A percentile compares a stretch with the other conserved stretches of the same genome.
Evolutionary conservation across 2,888 invertebrate species (phyloP).

Genomic region (Troides aeacus): DNA sequence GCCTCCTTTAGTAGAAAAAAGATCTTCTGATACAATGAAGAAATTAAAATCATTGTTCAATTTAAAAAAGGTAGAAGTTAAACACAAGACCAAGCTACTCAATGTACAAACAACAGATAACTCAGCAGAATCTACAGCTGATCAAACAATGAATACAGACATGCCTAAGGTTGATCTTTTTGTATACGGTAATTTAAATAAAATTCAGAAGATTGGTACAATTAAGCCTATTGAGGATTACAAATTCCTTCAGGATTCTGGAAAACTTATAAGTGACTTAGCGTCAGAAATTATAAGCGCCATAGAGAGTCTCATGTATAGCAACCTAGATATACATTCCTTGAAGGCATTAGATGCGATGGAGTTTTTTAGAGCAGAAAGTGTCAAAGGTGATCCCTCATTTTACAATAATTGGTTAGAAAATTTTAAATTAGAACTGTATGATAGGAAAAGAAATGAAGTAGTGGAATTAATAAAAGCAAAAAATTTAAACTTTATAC

Average conservation of each 20-base stretch:
- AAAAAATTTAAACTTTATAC: conserved; percentile 57
- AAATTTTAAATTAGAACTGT: conserved; percentile 55
- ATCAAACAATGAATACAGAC: conserved; percentile 35
- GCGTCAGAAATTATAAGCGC: conserved; percentile 57
- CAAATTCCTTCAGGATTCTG: conserved; percentile 61
- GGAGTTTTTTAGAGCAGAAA: conserved; percentile 58
- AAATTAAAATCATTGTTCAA: conserved; percentile 73
- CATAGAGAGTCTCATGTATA: conserved; percentile 62
- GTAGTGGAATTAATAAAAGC: conserved; percentile 52
- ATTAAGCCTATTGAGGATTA: conserved; percentile 82
- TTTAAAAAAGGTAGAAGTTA: conserved; percentile 65
- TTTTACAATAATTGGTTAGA: conserved; percentile 66
- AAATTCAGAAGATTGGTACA: conserved; percentile 75
- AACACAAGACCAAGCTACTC: conserved; percentile 48
- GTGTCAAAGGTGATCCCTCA: conserved; percentile 55
- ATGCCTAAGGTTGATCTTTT: conserved; percentile 49
- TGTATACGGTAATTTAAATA: conserved; percentile 42
- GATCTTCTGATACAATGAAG: conserved; percentile 65
- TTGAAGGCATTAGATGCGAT: conserved; percentile 61
- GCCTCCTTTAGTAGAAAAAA: conserved; percentile 71
- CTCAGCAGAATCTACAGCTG: conserved; percentile 31
- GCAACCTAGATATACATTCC: conserved; percentile 63
- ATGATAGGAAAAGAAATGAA: conserved; percentile 50
- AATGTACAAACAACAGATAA: conserved; percentile 32
- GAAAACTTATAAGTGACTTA: conserved; percentile 52